Evolutionary conservation across 2,113 vertebrate species (phyloP), one percentile per base, ranked within the genome.

Genomic region (Condylura cristata): DNA sequence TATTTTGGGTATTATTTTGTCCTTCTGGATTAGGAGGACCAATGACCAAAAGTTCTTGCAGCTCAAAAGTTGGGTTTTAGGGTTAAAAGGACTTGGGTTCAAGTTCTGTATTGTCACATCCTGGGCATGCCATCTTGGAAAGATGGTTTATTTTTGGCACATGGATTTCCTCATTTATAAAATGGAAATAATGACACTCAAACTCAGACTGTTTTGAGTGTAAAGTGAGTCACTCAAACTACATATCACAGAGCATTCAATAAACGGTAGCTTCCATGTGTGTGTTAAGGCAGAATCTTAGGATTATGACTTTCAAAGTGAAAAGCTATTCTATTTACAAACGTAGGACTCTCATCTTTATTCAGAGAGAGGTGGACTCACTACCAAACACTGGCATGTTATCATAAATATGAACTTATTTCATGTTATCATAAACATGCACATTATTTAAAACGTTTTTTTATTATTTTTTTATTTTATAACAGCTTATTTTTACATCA

Each of bases 341-440:
- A 65, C 74, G 34, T 8, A 56, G 13, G 26, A 51, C 28, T 83
- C 8, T 93, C 12, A 46, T 65, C 51, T 17, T 66, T 66, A 72
- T 72, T 89, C 80, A 80, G 76, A 92, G 41, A 61, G n/a, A 63
- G 65, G 48, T 78, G 39, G 11, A 86, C 63, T 86, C 44, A 91
- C 32, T 44, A 60, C 61, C 75, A 39, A 70, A 79, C 53, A 34
- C 24, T 65, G 48, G 79, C 71, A 89, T 24, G 39, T 34, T 30
- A 4, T 86, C 39, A 41, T 60, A 70, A 79, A n/a, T n/a, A n/a
- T n/a, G n/a, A n/a, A n/a, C n/a, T 65, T 13, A 79, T 78, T 75
- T 82, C 53, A 78, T 90, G 63, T 75, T 22, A 83, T 89, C 83
- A 13, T 74, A 32, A 75, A 80, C 60, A 39, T 66, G 89, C 28